Percentiles rank a stretch among this genome's conserved stretches.
Evolutionary conservation across 2,113 vertebrate genomes (phyloP).

Genomic region (Glareola pratincola): DNA sequence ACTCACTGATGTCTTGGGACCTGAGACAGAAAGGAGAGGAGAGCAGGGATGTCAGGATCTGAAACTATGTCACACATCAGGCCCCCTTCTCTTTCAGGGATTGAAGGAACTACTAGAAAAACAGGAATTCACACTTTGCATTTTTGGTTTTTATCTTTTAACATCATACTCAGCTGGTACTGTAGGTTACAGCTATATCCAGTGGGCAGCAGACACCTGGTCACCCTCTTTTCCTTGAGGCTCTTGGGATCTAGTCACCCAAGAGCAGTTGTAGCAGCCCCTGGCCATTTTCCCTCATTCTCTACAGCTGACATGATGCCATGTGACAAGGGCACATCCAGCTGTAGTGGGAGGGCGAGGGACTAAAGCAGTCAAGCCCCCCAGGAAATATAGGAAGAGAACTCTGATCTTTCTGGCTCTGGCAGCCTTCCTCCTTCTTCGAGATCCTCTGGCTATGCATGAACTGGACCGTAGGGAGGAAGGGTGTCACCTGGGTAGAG

Average conservation of each 20-base stretch:
- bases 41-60: rapidly evolving
- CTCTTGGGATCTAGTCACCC: not conserved
- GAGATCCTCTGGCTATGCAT: not conserved
- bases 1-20: not conserved
- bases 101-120: not conserved
- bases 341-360: rapidly evolving
- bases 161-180: not conserved
- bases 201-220: not conserved
- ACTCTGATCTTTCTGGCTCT: rapidly evolving
- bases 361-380: not conserved
- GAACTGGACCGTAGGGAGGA: not conserved
- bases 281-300: not conserved
- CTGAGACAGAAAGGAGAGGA: not conserved
- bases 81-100: not conserved
- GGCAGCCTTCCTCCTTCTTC: not conserved
- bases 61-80: not conserved
- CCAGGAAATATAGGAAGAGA: not conserved
- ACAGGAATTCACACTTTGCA: not conserved
- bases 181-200: not conserved
- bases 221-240: not conserved
- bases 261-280: not conserved
- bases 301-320: not conserved
- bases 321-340: not conserved
- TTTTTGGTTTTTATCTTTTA: not conserved
- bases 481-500: not conserved